Evolutionary conservation across 2,888 invertebrate genomes (phyloP), one percentile per base, ranked within the genome.

Genomic region (Cheilosia urbana): DNA sequence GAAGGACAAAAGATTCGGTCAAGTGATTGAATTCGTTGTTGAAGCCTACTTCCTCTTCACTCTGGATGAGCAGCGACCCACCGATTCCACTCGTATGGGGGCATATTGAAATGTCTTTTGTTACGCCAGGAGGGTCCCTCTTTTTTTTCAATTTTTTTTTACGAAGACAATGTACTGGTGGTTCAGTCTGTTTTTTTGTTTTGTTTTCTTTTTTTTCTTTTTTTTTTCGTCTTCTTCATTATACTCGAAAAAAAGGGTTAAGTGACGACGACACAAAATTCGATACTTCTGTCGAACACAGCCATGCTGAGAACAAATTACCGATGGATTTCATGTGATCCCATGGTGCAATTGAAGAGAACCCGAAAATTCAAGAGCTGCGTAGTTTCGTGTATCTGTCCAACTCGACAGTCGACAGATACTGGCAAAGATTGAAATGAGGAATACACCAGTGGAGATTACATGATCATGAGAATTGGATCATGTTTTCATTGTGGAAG

Each of bases 391-490:
- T 21, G 60, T 71, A 51, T 60, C 60, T 76, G 75, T 37, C 71
- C 49, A 27, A 71, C 66, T 60, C 53, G 66, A 17, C 49, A 37
- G 17, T 60, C 53, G 66, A 17, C 49, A 37, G 17, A 58, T 73
- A 55, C 72, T 83, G 19, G 63, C 69, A 62, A 40, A 42, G 42
- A 62, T 13, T 57, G 71, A 72, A 77, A 77, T 81, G 76, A 62
- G 72, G 62, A 27, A 42, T 57, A 69, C 42, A 62, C 15, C 11
- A 24, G 15, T 6, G 5, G 60, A 57, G 62, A 80, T 84, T 71
- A 80, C 84, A 80, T 75, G 76, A 77, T 76, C 81, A 85, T 85
- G 81, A 72, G 85, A 85, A 85, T 81, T 72, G 81, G 85, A 85
- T 81, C 85, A 81, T 45, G 45, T 81, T 37, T 37, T 81, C 85